Conservation (phyloP, 1,140 invertebrate genomes). For the Paraescarpia echinospica region DNA sequence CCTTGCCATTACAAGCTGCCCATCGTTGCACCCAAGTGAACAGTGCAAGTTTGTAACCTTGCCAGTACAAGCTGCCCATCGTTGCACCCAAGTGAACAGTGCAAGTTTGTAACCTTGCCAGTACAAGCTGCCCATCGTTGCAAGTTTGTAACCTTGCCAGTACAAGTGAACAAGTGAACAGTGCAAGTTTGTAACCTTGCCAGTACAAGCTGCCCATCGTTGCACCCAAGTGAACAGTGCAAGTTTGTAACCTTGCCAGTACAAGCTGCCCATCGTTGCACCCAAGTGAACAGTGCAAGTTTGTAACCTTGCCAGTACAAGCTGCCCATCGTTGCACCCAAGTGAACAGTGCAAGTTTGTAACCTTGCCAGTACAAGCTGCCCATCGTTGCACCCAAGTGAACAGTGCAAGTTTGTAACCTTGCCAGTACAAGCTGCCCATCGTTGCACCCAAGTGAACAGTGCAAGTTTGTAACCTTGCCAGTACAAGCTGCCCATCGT, state of each 20-base stretch:
- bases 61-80: neutral
- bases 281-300: neutral
- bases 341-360: neutral
- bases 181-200: neutral
- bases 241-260: neutral
- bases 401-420: neutral
- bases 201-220: neutral
- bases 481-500: neutral
- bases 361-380: neutral
- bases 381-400: neutral
- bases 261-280: neutral
- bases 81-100: neutral
- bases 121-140: neutral
- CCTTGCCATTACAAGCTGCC: neutral
- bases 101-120: neutral
- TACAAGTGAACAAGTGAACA: too few species aligned
- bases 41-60: neutral
- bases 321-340: neutral
- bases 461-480: neutral
- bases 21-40: neutral
- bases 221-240: neutral
- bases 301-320: neutral
- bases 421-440: neutral
- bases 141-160: neutral
- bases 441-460: neutral